A percentile compares a stretch with the other conserved stretches of the same genome.
Conservation (phyloP, 2,113 vertebrate species). For the Riparia riparia region DNA sequence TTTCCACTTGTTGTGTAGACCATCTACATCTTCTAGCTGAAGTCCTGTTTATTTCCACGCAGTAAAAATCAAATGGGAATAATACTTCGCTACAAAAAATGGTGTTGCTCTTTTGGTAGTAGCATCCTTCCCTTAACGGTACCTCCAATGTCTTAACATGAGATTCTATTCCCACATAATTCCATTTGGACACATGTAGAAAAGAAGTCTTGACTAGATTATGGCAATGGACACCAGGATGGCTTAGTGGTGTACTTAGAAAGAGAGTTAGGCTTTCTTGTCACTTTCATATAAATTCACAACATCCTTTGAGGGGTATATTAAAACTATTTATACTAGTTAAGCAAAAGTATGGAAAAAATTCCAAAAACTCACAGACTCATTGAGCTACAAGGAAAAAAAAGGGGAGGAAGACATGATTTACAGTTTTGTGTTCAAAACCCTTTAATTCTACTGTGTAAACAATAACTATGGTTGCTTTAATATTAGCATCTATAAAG, state of each 20-base stretch:
- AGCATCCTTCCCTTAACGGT: neutral
- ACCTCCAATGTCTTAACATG: neutral
- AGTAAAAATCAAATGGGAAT: neutral
- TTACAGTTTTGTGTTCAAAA: neutral
- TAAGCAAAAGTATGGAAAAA: neutral
- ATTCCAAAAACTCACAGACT: neutral
- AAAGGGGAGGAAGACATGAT: neutral
- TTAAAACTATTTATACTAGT: neutral
- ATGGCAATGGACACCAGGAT: neutral
- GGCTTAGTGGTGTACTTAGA: neutral
- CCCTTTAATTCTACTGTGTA: neutral
- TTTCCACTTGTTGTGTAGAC: neutral
- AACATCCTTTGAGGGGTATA: neutral
- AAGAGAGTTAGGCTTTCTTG: neutral
- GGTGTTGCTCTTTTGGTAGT: neutral
- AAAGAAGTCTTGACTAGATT: neutral
- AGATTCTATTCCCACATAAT: neutral
- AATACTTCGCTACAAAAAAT: neutral
- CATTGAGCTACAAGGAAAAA: neutral
- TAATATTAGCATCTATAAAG: neutral
- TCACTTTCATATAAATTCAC: neutral
- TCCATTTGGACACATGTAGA: neutral
- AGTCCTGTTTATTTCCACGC: neutral
- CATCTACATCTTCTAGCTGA: neutral
- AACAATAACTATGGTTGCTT: neutral